Base-by-base conservation (phyloP, 2,888 invertebrate genomes). In the Podabrus alpinus region DNA sequence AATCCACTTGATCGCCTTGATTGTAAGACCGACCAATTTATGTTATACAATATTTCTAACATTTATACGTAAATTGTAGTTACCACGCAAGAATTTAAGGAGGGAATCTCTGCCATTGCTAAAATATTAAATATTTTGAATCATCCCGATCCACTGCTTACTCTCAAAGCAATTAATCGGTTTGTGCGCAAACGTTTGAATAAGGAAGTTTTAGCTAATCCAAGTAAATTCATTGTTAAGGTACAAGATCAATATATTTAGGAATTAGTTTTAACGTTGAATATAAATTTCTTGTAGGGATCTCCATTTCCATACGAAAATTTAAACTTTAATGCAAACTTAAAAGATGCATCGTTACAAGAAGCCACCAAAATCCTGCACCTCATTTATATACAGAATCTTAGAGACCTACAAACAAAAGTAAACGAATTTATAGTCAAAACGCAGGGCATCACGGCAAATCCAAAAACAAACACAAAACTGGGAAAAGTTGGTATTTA, bases 401-500 rank as follows among this genome's bases (percentile, higher is more conserved):
- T 97, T 15, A 88, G 97, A 82, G 91, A 94, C 78, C 90, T 99
- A 68, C 99, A 99, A 86, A 98, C 97, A 0, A 92, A 91, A 83
- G 97, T 98, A 69, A 99, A 99, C 87, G 96, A 98, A 86, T 93
- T 96, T 1, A 94, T 99, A 80, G 99, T 98, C 1, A 91, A 93
- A 64, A 95, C 97, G 3, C 99, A 99, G 89, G 92, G 89, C 77
- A 90, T 99, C 1, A 99, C 99, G 1, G 98, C 98, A 4, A 94
- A 99, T 89, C 99, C 98, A 2, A 97, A 97, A 88, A 99, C 98
- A 78, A 97, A 99, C 85, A 96, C 97, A 0, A 94, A 93, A 85
- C 89, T 99, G 66, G 98, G 98, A 69, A 94, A 95, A 91, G 97
- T 98, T 80, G 98, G 98, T 78, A 88, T 87, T 82, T 92, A 88